Base-by-base conservation (phyloP, 64 coral and sea anemone genomes). In the Trachythela sp. region DNA sequence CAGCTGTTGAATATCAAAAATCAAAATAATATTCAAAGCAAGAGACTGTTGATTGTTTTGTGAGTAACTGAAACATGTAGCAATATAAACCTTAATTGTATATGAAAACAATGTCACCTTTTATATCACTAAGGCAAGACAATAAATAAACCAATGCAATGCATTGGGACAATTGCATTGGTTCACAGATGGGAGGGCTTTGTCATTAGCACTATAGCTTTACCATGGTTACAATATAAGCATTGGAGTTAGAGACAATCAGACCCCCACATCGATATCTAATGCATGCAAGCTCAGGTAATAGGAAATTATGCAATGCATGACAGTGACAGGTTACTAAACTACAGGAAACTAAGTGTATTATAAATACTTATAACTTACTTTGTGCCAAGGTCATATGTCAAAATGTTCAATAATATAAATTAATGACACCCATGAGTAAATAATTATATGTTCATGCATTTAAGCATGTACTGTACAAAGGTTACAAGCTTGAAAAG, bases 211-310 rank as follows among this genome's bases (percentile, higher is more conserved):
- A 64, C 56, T 64, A 64, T 7, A 64, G 26, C 56, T n/a, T 64
- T 27, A 64, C 56, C 56, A 64, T 64, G 56, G 56, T 64, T n/a
- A 64, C 56, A 64, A 64, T n/a, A 22, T 64, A 64, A 64, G 56
- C 56, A 64, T 64, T 64, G 24, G 56, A 15, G 56, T 27, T n/a
- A 45, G 42, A 45, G 4, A 45, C 42, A 20, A 64, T 64, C 56
- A 64, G 56, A 24, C 56, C 56, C 56, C 56, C 56, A 64, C 56
- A 64, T 64, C n/a, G n/a, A n/a, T n/a, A n/a, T n/a, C 24, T 26
- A 22, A 64, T 64, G 56, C 56, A 64, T n/a, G 24, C 56, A n/a
- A 27, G 56, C 15, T 27, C 7, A 22, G 24, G 56, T n/a, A 64
- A n/a, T 2, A 64, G 13, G 49, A 20, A 18, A n/a, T 8, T 64